phyloP scores from a whole-genome alignment of 1,140 invertebrate species.

The Tribolium castaneum region DNA sequence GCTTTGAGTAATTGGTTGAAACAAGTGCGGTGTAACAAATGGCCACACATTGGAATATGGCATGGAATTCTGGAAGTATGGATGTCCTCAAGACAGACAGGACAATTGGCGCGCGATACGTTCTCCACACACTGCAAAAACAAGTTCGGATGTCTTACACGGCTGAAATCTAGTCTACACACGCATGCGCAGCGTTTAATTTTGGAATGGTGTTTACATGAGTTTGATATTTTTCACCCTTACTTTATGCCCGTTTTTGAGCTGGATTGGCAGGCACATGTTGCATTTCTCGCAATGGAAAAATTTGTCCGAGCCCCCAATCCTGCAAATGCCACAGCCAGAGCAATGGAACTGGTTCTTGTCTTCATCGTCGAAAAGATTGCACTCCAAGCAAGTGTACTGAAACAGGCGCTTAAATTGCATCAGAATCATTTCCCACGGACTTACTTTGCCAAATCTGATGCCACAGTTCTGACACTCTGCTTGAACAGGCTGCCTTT shows the following conservation, averaged over 20 bases:
- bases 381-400: conserved; percentile 89
- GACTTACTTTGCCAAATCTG: conserved; percentile 78
- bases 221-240: conserved; percentile 47
- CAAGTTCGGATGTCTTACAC: neutral
- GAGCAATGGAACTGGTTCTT: conserved; percentile 91
- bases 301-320: conserved; percentile 86
- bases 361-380: conserved; percentile 90
- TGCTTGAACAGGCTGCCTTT: conserved; percentile 82
- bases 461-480: conserved; percentile 80
- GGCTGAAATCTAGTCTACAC: neutral
- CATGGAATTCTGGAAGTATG: conserved; percentile 88
- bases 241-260: conserved; percentile 85
- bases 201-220: no score
- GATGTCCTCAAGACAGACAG: conserved; percentile 89
- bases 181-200: neutral
- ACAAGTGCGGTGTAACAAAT: conserved; percentile 84
- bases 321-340: conserved; percentile 87
- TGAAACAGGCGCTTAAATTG: conserved; percentile 58
- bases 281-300: conserved; percentile 90
- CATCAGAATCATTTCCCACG: neutral
- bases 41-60: conserved; percentile 88
- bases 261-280: conserved; percentile 83
- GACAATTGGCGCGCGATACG: conserved; percentile 85
- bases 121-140: conserved; percentile 84
- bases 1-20: conserved; percentile 81